phyloP scores from a whole-genome alignment of 2,888 invertebrate genomes.

The Cephalotes varians region DNA sequence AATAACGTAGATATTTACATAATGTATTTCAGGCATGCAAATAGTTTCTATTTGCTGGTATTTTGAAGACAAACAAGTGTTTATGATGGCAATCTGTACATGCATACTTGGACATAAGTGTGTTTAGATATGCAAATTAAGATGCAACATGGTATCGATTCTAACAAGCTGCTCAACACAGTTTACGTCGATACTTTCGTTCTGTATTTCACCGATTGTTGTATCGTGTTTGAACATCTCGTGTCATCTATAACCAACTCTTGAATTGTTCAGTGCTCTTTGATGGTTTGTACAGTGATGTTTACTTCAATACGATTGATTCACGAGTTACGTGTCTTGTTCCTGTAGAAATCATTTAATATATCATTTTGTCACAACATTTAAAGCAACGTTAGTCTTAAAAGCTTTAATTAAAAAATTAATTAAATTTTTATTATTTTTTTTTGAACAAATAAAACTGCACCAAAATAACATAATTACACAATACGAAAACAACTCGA shows the following conservation, averaged over 20 bases:
- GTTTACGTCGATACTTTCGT: neutral
- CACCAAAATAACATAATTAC: neutral
- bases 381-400: neutral
- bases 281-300: neutral
- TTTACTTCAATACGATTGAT: conserved; percentile 8
- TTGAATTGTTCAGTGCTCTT: neutral
- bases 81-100: neutral
- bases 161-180: conserved; percentile 30
- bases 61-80: neutral
- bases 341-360: too few relatives aligned
- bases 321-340: too few relatives aligned
- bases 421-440: neutral
- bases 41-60: neutral
- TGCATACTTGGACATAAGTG: neutral
- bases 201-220: conserved; percentile 2
- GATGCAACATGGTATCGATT: conserved; percentile 29
- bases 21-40: neutral
- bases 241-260: neutral
- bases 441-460: neutral
- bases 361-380: neutral
- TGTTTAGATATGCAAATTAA: conserved; percentile 30
- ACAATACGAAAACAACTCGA: neutral
- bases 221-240: neutral
- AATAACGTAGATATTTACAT: conserved; percentile 4
- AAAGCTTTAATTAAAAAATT: neutral